Evolutionary conservation across 2,797 vertebrate genomes (phyloP).

Genomic region (Notolabrus celidotus): DNA sequence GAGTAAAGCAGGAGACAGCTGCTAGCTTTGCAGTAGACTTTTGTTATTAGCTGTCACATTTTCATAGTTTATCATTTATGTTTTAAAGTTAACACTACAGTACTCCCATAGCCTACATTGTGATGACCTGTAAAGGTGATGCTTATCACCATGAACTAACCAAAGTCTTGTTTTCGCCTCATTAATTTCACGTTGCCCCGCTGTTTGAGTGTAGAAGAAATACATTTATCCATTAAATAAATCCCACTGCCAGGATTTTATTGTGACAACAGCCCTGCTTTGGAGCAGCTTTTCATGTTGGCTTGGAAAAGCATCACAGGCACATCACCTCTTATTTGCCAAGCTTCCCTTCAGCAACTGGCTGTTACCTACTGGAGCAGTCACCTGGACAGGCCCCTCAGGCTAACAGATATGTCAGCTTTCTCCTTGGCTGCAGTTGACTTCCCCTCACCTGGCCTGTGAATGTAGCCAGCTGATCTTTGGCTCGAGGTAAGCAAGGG

Average conservation of each 20-base stretch:
- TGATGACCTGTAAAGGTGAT: neutral
- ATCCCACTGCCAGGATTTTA: constrained; percentile 11
- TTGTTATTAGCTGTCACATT: neutral
- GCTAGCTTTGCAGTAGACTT: too few species aligned
- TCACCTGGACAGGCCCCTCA: constrained; percentile 71
- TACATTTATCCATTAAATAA: constrained; percentile 5
- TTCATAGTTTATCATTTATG: neutral
- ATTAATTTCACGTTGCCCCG: neutral
- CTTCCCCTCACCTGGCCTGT: constrained; percentile 71
- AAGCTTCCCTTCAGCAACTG: constrained; percentile 71
- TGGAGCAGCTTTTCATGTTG: constrained; percentile 30
- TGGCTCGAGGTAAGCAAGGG: constrained; percentile 59
- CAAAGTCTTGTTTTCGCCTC: neutral
- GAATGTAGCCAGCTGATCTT: constrained; percentile 76
- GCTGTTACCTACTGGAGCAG: constrained; percentile 71
- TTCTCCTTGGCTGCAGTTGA: constrained; percentile 76
- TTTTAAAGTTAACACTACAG: too few species aligned
- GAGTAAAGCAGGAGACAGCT: too few species aligned
- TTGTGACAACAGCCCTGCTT: constrained; percentile 2
- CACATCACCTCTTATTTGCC: constrained; percentile 61
- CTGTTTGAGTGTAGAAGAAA: neutral
- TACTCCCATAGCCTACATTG: too few species aligned
- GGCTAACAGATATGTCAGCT: constrained; percentile 82
- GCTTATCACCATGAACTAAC: neutral
- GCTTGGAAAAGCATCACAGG: constrained; percentile 58